These are phyloP conservation scores for Saccostrea cuccullata DNA, from an alignment of 1,140 invertebrate genomes.

Conservation along the genomic window DNA sequence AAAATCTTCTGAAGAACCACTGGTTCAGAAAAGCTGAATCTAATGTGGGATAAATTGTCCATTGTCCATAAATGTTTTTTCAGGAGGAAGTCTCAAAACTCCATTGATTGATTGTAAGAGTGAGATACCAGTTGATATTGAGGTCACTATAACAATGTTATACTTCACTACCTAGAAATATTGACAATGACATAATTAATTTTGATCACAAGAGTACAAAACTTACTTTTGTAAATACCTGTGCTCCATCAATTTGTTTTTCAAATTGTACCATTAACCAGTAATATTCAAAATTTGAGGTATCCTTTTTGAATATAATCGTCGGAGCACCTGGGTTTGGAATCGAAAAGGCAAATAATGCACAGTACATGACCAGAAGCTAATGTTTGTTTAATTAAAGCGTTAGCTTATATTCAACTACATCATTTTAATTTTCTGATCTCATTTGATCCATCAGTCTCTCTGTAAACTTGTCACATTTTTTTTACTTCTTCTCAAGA, in stretches of 20 bases:
- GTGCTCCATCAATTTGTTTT: slow-evolving; percentile 7
- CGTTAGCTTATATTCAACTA: too few species aligned
- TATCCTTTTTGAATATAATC: slow-evolving; percentile 14
- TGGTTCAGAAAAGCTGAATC: too few species aligned
- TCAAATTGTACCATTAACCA: neutral
- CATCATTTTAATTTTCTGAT: too few species aligned
- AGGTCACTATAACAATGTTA: too few species aligned
- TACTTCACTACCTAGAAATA: neutral
- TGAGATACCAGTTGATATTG: too few species aligned
- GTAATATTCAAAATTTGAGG: slow-evolving; percentile 21
- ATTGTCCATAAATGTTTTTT: neutral
- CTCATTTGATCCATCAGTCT: too few species aligned
- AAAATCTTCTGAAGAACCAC: too few species aligned
- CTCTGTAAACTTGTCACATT: too few species aligned
- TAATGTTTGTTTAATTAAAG: too few species aligned
- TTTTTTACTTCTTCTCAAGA: too few species aligned
- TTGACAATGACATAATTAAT: neutral
- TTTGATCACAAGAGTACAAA: slow-evolving; percentile 4
- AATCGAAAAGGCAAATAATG: slow-evolving; percentile 6
- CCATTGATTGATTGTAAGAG: too few species aligned
- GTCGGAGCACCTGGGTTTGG: slow-evolving; percentile 20
- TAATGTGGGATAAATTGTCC: neutral
- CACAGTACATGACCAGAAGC: too few species aligned
- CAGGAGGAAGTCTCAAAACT: neutral
- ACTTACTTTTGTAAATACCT: neutral